Evolutionary conservation across 2,797 vertebrate genomes (phyloP), one percentile per base, ranked within the genome.

Genomic region (Botia kubotai): DNA sequence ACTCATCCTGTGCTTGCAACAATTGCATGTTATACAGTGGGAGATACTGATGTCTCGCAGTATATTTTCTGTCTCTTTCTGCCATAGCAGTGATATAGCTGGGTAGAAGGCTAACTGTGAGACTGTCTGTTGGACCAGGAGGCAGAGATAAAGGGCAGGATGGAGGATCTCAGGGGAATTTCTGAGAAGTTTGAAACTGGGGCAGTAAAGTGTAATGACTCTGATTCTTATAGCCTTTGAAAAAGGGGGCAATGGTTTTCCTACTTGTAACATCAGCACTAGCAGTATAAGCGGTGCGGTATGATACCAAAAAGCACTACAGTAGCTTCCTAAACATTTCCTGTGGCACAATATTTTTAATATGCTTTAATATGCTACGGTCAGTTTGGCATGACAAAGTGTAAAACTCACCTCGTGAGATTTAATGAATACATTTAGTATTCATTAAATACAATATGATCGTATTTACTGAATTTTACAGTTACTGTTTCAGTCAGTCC

Each of bases 171-270:
- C 11, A 67, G 52, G 58, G 63, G 29, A 73, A 66, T 58, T 67
- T 73, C 62, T 23, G 46, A 73, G 50, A 80, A 73, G 70, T 67
- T 33, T 67, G 7, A 73, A 80, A 74, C 33, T 58, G 39, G 62
- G 62, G 36, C 50, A 57, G 21, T 62, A 16, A 62, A 62, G 6
- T 62, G 60, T 62, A 62, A 62, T 29, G 23, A 62, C 13, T 63
- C 33, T 66, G 63, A 66, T 52, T 52, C 26, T 66, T 73, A 57
- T 17, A 57, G 19, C 29, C 19, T 79, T 63, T 6, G 23, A 57
- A 52, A 11, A 80, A 67, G 13, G 17, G 11, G 12, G 50, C 50
- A 80, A 6, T 33, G 2, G 1, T 21, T 69, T 55, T 46, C 12
- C 8, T 52, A 7, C 52, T 36, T 71, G 6, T 17, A 79, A 60